Conservation (phyloP, 2,797 vertebrate species). For the Rhinatrema bivittatum region DNA sequence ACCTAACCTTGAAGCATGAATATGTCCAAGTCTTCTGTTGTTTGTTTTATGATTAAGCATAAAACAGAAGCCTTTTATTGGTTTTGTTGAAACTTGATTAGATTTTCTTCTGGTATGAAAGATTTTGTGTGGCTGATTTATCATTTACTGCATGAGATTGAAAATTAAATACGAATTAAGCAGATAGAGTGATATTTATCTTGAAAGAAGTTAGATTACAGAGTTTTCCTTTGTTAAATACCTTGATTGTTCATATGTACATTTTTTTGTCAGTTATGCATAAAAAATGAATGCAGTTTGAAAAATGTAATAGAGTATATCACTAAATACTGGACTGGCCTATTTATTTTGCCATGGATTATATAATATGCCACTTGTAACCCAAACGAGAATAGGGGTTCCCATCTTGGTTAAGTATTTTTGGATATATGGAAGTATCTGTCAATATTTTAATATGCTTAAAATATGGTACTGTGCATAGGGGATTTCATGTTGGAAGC, state of each 20-base stretch:
- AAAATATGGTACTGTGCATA: neutral
- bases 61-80: conserved; percentile 1
- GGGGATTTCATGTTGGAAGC: too few species aligned
- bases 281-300: too few species aligned
- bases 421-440: neutral
- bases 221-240: conserved; percentile 28
- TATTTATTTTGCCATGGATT: neutral
- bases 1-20: neutral
- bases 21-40: neutral
- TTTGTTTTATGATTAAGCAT: neutral
- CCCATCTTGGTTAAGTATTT: too few species aligned
- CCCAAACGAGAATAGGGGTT: too few species aligned
- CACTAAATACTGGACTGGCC: neutral
- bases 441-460: neutral
- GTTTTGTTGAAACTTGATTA: neutral
- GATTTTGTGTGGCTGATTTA: neutral
- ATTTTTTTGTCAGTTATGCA: neutral
- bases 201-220: conserved; percentile 24
- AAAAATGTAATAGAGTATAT: neutral
- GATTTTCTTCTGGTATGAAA: conserved; percentile 5
- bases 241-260: neutral
- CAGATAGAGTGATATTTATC: conserved; percentile 5
- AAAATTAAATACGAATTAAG: neutral
- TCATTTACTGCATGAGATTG: conserved; percentile 8
- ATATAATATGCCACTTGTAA: neutral